Evolutionary conservation across 2,888 invertebrate species (phyloP), one percentile per base, ranked within the genome.

Genomic region (Drosophila pseudotakahashii): DNA sequence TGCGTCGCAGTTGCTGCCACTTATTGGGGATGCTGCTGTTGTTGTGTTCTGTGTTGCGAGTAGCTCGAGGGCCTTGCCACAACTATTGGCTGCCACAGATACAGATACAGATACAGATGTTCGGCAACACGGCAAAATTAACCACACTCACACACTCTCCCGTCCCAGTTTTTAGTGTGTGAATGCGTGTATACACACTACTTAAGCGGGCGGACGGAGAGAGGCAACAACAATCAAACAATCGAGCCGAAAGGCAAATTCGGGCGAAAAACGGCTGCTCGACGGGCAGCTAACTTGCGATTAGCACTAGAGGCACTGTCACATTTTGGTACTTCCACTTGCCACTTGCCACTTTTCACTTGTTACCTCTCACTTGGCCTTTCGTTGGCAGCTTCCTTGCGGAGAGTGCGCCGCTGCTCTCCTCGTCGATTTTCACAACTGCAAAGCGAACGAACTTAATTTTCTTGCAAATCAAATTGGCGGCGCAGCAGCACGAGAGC

Each of bases 21-120:
- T 66, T 54, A 66, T 68, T 66, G 68, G 44, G 55, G 68, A 66
- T 68, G 66, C 66, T 44, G 68, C 39, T 63, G 41, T 32, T 34
- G 19, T 54, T 23, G 16, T 41, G 41, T 7, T 14, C 23, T 23
- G 42, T 66, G 81, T 83, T 89, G 88, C 81, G 84, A 66, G 78
- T 75, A 77, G 86, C 77, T 76, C 84, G 84, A 87, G 82, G 85
- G 90, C 89, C 80, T 80, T 89, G 88, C 89, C 83, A 86, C 89
- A 89, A 89, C 90, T 89, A 89, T 80, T 89, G 85, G 83, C 83
- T 81, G 88, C 81, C 85, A 88, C 67, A 30, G 32, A 39, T 37
- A 62, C 62, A 37, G 32, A 39, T 37, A 62, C 62, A 37, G 45
- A 47, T 44, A 51, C 77, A 79, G 73, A 87, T 86, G 78, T 66